Conservation (phyloP, 2,797 vertebrate genomes). For the Macrochelys suwanniensis region DNA sequence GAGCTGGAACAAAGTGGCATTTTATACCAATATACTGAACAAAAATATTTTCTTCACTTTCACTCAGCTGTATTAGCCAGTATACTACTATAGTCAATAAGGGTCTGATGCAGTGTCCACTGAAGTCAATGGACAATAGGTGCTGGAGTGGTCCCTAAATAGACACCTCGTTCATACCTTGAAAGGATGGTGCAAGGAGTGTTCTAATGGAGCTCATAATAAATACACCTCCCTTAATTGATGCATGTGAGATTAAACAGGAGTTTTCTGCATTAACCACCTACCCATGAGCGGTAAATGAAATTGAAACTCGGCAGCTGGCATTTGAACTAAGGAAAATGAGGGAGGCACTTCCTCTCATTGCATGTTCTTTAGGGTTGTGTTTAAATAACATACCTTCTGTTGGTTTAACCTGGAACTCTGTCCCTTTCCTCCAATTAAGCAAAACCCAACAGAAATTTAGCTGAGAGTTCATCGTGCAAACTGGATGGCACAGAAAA, state of each 20-base stretch:
- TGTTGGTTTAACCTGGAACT: conserved; percentile 76
- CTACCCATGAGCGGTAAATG: conserved; percentile 15
- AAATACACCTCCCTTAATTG: conserved; percentile 60
- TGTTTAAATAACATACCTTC: conserved; percentile 75
- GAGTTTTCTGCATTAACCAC: conserved; percentile 23
- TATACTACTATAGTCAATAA: neutral
- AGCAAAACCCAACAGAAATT: conserved; percentile 64
- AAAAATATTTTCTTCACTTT: neutral
- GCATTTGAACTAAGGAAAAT: neutral
- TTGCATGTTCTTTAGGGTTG: conserved; percentile 36
- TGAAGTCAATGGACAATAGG: neutral
- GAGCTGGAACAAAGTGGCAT: neutral
- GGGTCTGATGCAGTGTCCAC: neutral
- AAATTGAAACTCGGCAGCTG: conserved; percentile 28
- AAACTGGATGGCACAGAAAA: conserved; percentile 30
- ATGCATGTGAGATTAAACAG: conserved; percentile 20
- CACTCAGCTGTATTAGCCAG: neutral
- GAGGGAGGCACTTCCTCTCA: conserved; percentile 25
- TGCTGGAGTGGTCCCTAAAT: conserved; percentile 52
- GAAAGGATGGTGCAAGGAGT: conserved; percentile 26
- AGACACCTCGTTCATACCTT: conserved; percentile 29
- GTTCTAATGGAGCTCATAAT: conserved; percentile 46
- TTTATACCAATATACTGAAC: conserved; percentile 11
- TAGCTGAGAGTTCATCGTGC: conserved; percentile 28
- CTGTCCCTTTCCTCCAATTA: conserved; percentile 72